Base-by-base conservation (phyloP, 2,797 vertebrate species). In the Myripristis jacobus region DNA sequence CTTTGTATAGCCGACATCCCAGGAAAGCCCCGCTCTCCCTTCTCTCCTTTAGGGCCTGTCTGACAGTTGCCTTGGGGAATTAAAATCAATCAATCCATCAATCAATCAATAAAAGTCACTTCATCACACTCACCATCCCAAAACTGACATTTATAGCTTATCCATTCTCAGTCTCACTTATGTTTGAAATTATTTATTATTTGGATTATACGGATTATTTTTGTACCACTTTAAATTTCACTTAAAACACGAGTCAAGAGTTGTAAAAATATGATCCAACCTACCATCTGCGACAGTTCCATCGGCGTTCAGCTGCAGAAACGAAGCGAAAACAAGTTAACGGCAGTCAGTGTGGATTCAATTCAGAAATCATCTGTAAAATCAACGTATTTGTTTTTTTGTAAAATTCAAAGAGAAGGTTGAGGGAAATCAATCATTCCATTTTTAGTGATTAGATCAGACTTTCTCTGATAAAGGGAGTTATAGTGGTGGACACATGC, bases 1-100 rank as follows among this genome's bases (percentile, higher is more conserved):
- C 92, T 66, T 55, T 59, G 11, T 34, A 77, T 64, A 8, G 94
- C 95, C 1, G 96, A 95, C 21, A 92, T 84, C 52, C 97, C 97
- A 55, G 96, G 94, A 71, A 91, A 75, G 2, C 97, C 97, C 69
- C 86, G 90, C 38, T 96, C 95, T 38, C 97, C 97, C 61, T 96
- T 98, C 53, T 98, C 95, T 87, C 97, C 97, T 92, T 97, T 98
- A 1, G 84, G 46, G 44, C 91, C 86, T 0, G 88, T 88, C 83
- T 76, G 82, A 75, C 90, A 91, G 77, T 85, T 78, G 11, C 89
- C 92, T 92, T 72, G 3, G 29, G 15, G 36, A 9, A 79, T 43
- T 72, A 31, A 70, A 66, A 31, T 4, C 16, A n/a, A n/a, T n/a
- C n/a, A n/a, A n/a, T n/a, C n/a, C n/a, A n/a, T n/a, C n/a, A n/a